Base-by-base conservation (phyloP, 2,888 invertebrate species). In the Branchinecta sandiegonensis region DNA sequence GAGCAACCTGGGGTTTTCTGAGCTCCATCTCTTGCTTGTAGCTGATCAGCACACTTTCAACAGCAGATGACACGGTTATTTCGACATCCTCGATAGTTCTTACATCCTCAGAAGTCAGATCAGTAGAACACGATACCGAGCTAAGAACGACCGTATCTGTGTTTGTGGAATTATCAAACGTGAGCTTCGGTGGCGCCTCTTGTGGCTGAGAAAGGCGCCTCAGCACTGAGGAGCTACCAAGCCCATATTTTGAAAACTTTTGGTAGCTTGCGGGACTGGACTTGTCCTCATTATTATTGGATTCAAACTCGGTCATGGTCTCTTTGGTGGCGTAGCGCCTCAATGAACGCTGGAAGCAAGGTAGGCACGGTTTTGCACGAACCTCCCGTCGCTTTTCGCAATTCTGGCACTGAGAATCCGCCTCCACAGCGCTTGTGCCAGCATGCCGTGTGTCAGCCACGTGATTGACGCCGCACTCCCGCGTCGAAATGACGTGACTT, bases 121-220 rank as follows among this genome's bases (percentile, higher is more conserved):
- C 63, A 71, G 72, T 69, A 14, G 46, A 46, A 14, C 47, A 46
- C 37, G 17, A 23, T 8, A 23, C 14, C 3, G 68, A 69, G 9
- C 64, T 37, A 0, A 63, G 0, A 12, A 13, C n/a, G 46, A n/a
- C 50, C 11, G 46, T 23, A 46, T 72, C 72, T 11, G 72, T 72
- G 68, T 72, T 72, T 47, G 71, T 72, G 9, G 72, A 72, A 46
- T 71, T 72, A 65, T 72, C 72, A 46, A 72, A 71, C n/a, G 71
- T 71, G 46, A 72, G 69, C 11, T 67, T 66, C 37, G 72, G 72
- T 9, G 72, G 71, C 23, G 67, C 67, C 11, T 67, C 68, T 66
- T 71, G 71, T 4, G 71, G 70, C 23, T 70, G 71, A 37, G 71
- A 70, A 50, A 72, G 47, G 4, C 72, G 66, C 46, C 68, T 70